A percentile compares a stretch with the other conserved stretches of the same genome.
Conservation (phyloP, 2,113 vertebrate species). For the Tachysurus fulvidraco region DNA sequence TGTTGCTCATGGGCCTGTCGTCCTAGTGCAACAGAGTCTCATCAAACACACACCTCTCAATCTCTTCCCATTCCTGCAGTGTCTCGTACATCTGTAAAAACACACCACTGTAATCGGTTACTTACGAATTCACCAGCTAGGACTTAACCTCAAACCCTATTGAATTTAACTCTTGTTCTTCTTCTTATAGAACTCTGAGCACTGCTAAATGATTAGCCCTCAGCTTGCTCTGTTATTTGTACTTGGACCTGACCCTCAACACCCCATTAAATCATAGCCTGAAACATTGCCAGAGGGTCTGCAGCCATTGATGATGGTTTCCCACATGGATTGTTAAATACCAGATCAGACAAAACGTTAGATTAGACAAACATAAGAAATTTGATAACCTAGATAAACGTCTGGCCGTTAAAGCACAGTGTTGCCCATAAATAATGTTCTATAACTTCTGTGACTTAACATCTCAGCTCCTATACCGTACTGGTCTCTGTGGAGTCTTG, state of each 20-base stretch:
- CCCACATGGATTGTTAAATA: conserved; percentile 27
- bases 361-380: neutral
- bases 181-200: neutral
- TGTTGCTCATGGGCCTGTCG: conserved; percentile 65
- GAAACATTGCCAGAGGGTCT: conserved; percentile 70
- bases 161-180: neutral
- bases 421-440: neutral
- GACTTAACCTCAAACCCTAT: neutral
- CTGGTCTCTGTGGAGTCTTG: neutral
- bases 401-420: neutral
- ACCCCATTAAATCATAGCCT: conserved; percentile 75
- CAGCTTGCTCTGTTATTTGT: conserved; percentile 53
- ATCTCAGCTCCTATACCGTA: neutral
- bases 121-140: neutral
- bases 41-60: conserved; percentile 58
- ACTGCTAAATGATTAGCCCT: conserved; percentile 25
- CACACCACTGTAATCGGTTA: neutral
- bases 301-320: conserved; percentile 57
- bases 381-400: neutral
- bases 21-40: conserved; percentile 61
- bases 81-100: neutral
- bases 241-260: conserved; percentile 62
- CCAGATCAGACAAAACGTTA: conserved; percentile 56
- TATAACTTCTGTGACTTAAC: neutral
- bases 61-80: conserved; percentile 37